Percentiles rank a stretch among this genome's conserved stretches.
phyloP scores from a whole-genome alignment of 2,888 invertebrate species.

The Sisyra nigra region DNA sequence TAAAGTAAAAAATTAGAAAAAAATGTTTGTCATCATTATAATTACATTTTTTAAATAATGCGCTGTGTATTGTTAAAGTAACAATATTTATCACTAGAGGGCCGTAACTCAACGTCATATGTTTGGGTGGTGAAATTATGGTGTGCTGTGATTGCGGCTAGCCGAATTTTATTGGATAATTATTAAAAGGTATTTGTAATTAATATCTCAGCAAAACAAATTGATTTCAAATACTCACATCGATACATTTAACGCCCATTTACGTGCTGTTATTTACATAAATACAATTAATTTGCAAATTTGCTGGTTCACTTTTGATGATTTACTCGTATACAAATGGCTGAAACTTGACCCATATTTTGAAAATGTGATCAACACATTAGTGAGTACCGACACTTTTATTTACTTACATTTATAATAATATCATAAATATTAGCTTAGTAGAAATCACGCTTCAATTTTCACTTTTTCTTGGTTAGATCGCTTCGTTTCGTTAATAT shows the following conservation, averaged over 20 bases:
- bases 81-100: slow-evolving; percentile 2
- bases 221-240: neutral
- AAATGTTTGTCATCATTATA: too few relatives aligned
- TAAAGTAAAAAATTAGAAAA: neutral
- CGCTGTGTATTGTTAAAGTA: slow-evolving; percentile 1
- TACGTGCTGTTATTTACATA: slow-evolving; percentile 10
- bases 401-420: too few relatives aligned
- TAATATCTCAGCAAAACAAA: neutral
- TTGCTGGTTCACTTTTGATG: slow-evolving; percentile 24
- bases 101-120: slow-evolving; percentile 19
- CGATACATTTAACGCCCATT: neutral
- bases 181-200: slow-evolving; percentile 5
- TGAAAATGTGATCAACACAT: slow-evolving; percentile 14
- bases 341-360: slow-evolving; percentile 32
- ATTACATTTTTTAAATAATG: slow-evolving; percentile 2
- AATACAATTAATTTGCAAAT: slow-evolving; percentile 15
- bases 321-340: slow-evolving; percentile 25
- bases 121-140: slow-evolving; percentile 28
- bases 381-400: slow-evolving; percentile 10
- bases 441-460: too few relatives aligned
- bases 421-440: too few relatives aligned
- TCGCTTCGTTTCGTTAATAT: too few relatives aligned
- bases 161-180: slow-evolving; percentile 8
- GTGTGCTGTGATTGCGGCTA: slow-evolving; percentile 18
- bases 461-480: too few relatives aligned